These are phyloP conservation scores for Sebastiscus tertius DNA, from an alignment of 2,797 vertebrate genomes.

Conservation along the genomic window DNA sequence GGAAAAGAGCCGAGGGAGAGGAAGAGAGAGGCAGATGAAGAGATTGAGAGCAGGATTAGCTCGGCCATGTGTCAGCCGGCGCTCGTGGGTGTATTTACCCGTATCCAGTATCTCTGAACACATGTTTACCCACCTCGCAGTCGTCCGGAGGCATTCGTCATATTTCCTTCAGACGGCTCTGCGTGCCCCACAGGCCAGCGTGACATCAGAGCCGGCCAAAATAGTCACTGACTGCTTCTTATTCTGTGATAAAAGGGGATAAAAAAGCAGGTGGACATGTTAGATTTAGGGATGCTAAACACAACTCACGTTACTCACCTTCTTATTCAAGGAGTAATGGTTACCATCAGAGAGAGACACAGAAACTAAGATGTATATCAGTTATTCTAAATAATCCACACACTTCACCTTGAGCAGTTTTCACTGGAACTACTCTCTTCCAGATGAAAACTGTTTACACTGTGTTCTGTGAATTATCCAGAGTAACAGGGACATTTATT, in stretches of 20 bases:
- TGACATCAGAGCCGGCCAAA: slow-evolving; percentile 21
- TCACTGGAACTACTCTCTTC: no score
- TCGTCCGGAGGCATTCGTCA: slow-evolving; percentile 13
- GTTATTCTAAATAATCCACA: no score
- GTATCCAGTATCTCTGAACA: slow-evolving; percentile 41
- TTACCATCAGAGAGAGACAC: no score
- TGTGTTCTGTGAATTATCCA: no score
- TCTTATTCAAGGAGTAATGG: no score
- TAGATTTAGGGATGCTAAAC: background rate
- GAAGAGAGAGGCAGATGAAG: slow-evolving; percentile 1
- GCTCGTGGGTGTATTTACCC: slow-evolving; percentile 48
- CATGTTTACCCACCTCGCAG: slow-evolving; percentile 47
- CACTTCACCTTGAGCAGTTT: no score
- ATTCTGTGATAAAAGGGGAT: background rate
- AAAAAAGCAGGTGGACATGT: no score
- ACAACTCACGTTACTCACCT: no score
- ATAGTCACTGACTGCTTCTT: background rate
- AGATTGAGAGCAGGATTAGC: slow-evolving; percentile 51
- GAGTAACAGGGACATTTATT: no score
- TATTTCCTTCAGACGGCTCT: slow-evolving; percentile 19
- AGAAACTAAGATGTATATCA: no score
- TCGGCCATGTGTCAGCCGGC: slow-evolving; percentile 34
- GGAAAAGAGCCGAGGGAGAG: background rate
- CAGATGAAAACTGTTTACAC: no score
- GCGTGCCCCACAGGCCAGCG: background rate